Percentiles rank a stretch among this genome's conserved stretches.
Conservation (phyloP, 2,113 vertebrate species). For the Lepus europaeus region DNA sequence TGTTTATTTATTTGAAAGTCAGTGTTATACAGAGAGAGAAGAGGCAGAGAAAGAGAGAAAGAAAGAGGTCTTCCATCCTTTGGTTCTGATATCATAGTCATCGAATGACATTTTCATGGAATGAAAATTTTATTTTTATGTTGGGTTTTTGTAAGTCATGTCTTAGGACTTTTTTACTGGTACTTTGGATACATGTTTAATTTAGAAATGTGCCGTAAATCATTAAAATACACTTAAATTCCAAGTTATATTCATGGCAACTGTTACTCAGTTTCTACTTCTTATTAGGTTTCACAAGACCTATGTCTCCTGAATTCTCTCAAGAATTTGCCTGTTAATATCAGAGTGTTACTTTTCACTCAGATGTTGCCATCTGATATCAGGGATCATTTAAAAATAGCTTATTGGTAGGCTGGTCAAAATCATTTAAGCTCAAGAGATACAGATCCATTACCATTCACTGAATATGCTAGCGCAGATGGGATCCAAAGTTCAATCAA, state of each 20-base stretch:
- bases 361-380: neutral
- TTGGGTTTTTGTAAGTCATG: neutral
- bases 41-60: no score
- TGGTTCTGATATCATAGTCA: neutral
- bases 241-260: neutral
- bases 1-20: no score
- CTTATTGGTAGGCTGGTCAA: neutral
- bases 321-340: neutral
- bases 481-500: slow-evolving; percentile 33
- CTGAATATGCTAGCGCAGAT: neutral
- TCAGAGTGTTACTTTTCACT: neutral
- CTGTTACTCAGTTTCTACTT: neutral
- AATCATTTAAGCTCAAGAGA: neutral
- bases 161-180: neutral
- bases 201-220: neutral
- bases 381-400: neutral
- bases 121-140: neutral
- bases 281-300: neutral
- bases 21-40: no score
- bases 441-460: slow-evolving; percentile 16
- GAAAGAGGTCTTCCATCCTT: no score
- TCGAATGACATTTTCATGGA: neutral
- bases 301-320: neutral
- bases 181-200: neutral
- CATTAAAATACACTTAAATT: neutral